These are phyloP conservation scores for Protodeltote pygarga DNA, from an alignment of 2,888 invertebrate species.

Conservation along the genomic window DNA sequence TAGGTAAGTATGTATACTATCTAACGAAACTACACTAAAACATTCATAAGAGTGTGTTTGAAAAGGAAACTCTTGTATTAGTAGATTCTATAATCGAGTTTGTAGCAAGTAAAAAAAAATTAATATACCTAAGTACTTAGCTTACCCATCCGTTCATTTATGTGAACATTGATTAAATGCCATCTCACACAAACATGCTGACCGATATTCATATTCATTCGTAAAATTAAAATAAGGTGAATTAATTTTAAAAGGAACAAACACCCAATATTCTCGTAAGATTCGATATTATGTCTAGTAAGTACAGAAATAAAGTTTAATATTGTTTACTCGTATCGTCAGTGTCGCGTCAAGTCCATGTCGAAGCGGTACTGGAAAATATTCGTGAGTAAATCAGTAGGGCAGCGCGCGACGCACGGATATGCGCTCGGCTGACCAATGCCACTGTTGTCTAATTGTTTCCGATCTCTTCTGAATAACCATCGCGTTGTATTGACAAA, in stretches of 20 bases:
- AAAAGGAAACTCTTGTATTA: too few relatives aligned
- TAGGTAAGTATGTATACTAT: too few relatives aligned
- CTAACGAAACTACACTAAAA: too few relatives aligned
- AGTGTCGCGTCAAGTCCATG: conserved; percentile 53
- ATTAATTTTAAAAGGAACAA: conserved; percentile 34
- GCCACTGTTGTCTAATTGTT: conserved; percentile 85
- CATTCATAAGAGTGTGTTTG: too few relatives aligned
- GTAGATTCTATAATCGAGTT: too few relatives aligned
- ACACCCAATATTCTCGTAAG: neutral
- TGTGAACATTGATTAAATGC: conserved; percentile 25
- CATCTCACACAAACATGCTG: conserved; percentile 40
- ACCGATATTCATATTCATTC: conserved; percentile 42
- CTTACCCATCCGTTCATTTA: conserved; percentile 10
- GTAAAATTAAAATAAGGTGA: conserved; percentile 38
- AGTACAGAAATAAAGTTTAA: conserved; percentile 26
- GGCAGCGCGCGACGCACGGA: conserved; percentile 75
- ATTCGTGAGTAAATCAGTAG: conserved; percentile 75
- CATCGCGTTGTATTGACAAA: conserved; percentile 77
- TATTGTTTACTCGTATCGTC: conserved; percentile 32
- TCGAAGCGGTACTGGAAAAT: conserved; percentile 57
- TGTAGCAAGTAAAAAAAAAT: too few relatives aligned
- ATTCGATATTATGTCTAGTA: conserved; percentile 5
- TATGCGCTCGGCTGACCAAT: conserved; percentile 83
- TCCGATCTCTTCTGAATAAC: conserved; percentile 84
- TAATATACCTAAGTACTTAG: too few relatives aligned